Percentiles rank a stretch among this genome's conserved stretches.
Evolutionary conservation across 2,888 invertebrate species (phyloP).

Genomic region (Nysson spinosus): DNA sequence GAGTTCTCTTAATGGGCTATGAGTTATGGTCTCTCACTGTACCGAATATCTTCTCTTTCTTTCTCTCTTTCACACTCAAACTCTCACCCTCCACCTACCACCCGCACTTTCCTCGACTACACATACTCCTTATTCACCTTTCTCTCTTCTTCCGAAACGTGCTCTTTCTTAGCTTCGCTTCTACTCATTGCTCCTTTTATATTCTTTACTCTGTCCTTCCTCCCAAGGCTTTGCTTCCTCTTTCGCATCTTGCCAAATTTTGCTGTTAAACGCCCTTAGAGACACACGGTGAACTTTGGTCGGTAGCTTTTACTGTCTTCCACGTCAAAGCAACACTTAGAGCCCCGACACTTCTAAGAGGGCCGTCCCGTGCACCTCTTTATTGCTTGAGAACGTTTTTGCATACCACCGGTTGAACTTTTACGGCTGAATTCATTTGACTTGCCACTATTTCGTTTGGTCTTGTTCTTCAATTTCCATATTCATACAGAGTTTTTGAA

Average conservation of each 20-base stretch:
- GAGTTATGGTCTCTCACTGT: conserved; percentile 69
- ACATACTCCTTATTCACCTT: too few species aligned
- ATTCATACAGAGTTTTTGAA: not conserved
- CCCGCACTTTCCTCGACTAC: too few species aligned
- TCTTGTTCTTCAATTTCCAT: conserved; percentile 11
- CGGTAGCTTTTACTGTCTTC: conserved; percentile 40
- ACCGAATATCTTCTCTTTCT: conserved; percentile 26
- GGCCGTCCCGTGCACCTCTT: conserved; percentile 44
- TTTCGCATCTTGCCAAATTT: conserved; percentile 43
- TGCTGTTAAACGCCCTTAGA: conserved; percentile 28
- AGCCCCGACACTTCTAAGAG: conserved; percentile 53
- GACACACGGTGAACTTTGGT: conserved; percentile 29
- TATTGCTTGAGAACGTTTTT: conserved; percentile 44
- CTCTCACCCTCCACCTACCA: too few species aligned
- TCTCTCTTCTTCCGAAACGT: too few species aligned
- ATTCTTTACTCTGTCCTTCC: too few species aligned
- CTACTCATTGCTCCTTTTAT: too few species aligned
- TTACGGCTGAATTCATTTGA: conserved; percentile 36
- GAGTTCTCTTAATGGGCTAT: conserved; percentile 74
- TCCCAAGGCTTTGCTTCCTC: too few species aligned
- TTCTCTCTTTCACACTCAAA: conserved; percentile 17
- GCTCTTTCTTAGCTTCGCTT: too few species aligned
- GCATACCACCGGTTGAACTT: conserved; percentile 10
- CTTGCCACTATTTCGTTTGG: conserved; percentile 15
- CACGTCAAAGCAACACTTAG: conserved; percentile 56